Percentiles rank a stretch among this genome's conserved stretches.
phyloP scores from a whole-genome alignment of 2,113 vertebrate genomes.

The Poeciliopsis prolifica region DNA sequence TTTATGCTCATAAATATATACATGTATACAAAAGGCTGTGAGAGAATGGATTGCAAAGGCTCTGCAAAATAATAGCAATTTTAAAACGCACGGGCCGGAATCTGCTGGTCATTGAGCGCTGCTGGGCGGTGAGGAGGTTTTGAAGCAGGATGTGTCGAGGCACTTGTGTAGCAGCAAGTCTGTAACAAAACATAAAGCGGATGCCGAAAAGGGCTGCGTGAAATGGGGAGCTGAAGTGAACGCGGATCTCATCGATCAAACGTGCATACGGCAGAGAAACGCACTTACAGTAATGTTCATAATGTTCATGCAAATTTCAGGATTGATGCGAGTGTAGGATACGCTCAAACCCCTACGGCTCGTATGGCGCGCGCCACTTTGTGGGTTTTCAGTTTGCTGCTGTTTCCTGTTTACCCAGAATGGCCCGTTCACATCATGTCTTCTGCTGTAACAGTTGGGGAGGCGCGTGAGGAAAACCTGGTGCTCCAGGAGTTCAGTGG shows the following conservation, averaged over 20 bases:
- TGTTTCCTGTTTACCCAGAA: background rate
- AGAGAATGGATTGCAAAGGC: background rate
- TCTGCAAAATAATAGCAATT: background rate
- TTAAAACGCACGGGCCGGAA: background rate
- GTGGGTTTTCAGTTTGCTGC: background rate
- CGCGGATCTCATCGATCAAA: too few relatives aligned
- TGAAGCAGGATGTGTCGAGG: background rate
- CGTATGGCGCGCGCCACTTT: background rate
- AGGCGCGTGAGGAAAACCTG: background rate
- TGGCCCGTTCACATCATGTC: background rate
- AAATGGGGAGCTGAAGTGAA: background rate
- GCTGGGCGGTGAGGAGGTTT: background rate
- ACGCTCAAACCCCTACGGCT: background rate
- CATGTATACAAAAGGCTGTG: background rate
- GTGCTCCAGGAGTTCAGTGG: background rate
- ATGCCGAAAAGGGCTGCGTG: background rate
- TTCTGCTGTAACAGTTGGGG: background rate
- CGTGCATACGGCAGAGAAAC: too few relatives aligned
- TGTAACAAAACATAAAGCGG: background rate
- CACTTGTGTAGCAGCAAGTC: background rate
- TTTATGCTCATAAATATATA: background rate
- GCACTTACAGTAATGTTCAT: background rate
- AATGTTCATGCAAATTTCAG: background rate
- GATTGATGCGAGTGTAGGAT: background rate
- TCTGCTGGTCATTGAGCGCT: background rate